Evolutionary conservation across 2,113 vertebrate species (phyloP), one percentile per base, ranked within the genome.

Genomic region (Nothocercus nigrocapillus): DNA sequence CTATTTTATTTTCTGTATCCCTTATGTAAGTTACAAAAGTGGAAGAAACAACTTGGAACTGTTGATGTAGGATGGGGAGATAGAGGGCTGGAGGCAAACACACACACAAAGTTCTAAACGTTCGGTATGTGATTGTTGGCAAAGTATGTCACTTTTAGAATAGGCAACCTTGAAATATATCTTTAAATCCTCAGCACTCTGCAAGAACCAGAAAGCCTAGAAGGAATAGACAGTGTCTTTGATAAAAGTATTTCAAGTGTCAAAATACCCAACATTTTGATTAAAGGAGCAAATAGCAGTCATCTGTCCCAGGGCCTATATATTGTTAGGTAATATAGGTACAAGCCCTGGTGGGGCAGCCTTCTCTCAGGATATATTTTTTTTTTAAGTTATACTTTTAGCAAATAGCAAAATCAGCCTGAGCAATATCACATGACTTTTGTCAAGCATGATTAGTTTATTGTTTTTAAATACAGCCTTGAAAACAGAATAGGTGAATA

Each of bases 221-320:
- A n/a, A 72, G 59, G 17, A 15, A 76, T 28, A 87, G 64, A 13
- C 21, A 62, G 34, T 84, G 44, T 49, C 72, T 90, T 70, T 83
- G 89, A 22, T 34, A 70, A 64, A 34, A 58, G 25, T 59, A 21
- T 90, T 85, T 66, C 34, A 83, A 68, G 68, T 59, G 40, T 75
- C 9, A 44, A 13, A 82, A 49, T 12, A 63, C 53, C 54, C 79
- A 83, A 1, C 1, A 0, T 69, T 90, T 83, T 79, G 45, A 40
- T 69, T 25, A 18, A 32, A 87, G 93, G 94, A 94, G 87, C 93
- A 94, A 95, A 88, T 4, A 91, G 58, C 94, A 95, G 62, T 36
- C 27, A 20, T 54, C 83, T 91, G 73, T 76, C 69, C 47, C 38
- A 14, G 66, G 59, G 10, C 49, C 40, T 9, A 3, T 20, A 56